These are phyloP conservation scores for Dendrolimus punctatus DNA, from an alignment of 1,140 invertebrate species.

Conservation along the genomic window DNA sequence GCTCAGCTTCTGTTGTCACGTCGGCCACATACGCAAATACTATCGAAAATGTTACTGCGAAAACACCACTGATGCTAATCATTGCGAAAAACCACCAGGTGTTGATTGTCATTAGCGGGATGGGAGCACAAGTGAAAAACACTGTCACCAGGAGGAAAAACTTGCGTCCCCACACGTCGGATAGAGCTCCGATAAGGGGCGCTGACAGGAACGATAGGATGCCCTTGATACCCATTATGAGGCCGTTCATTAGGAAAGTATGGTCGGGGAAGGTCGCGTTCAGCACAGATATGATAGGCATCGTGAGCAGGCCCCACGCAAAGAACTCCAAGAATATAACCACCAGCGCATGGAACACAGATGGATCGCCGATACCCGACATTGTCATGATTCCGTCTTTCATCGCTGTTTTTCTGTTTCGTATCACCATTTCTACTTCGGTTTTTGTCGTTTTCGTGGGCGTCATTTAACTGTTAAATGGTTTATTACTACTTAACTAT, in stretches of 20 bases:
- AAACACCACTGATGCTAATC: constrained; percentile 98
- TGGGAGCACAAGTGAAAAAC: constrained; percentile 99
- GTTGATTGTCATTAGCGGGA: constrained; percentile 98
- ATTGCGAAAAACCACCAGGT: constrained; percentile 99
- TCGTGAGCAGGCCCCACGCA: constrained; percentile 98
- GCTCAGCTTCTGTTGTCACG: constrained; percentile 97
- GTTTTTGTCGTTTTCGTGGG: constrained; percentile 68
- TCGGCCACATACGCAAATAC: constrained; percentile 99
- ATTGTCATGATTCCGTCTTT: constrained; percentile 71
- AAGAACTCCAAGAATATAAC: constrained; percentile 99
- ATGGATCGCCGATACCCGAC: constrained; percentile 93
- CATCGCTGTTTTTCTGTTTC: constrained; percentile 69
- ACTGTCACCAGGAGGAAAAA: constrained; percentile 98
- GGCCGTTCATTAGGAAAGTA: constrained; percentile 99
- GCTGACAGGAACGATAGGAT: constrained; percentile 97
- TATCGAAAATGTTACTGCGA: constrained; percentile 98
- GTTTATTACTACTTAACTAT: constrained; percentile 52
- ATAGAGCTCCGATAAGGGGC: constrained; percentile 96
- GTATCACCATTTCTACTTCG: constrained; percentile 72
- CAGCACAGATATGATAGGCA: constrained; percentile 96
- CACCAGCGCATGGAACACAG: constrained; percentile 97
- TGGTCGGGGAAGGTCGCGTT: constrained; percentile 99
- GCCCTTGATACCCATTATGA: constrained; percentile 99
- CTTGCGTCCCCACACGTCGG: constrained; percentile 98
- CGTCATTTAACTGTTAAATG: constrained; percentile 61